These are phyloP conservation scores for Leptodon cayanensis DNA, from an alignment of 2,797 vertebrate genomes.

Conservation along the genomic window DNA sequence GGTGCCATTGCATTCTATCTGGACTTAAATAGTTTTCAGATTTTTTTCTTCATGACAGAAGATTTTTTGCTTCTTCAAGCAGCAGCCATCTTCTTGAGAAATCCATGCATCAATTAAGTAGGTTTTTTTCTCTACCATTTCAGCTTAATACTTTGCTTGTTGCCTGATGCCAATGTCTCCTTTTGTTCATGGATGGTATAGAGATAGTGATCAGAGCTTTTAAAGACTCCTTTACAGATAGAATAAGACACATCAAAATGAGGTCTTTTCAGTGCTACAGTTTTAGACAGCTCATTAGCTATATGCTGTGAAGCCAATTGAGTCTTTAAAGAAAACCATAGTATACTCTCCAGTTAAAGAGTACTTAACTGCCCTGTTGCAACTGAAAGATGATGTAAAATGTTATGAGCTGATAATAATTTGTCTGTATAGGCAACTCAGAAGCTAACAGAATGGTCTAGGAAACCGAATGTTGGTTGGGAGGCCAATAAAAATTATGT, in stretches of 20 bases:
- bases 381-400: neutral
- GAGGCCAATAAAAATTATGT: neutral
- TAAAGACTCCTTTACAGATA: neutral
- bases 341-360: neutral
- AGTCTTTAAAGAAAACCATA: neutral
- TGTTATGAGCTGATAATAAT: neutral
- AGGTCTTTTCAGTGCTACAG: neutral
- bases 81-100: neutral
- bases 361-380: neutral
- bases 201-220: slow-evolving; percentile 16
- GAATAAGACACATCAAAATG: neutral
- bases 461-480: neutral
- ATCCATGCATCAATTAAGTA: neutral
- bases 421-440: neutral
- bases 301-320: neutral
- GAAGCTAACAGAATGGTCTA: neutral
- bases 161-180: neutral
- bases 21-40: neutral
- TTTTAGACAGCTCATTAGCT: slow-evolving; percentile 35
- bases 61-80: neutral
- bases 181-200: neutral
- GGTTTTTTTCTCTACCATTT: neutral
- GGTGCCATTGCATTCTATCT: neutral
- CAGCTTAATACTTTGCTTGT: neutral
- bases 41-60: neutral